Conservation (phyloP, 2,113 vertebrate species). For the Cervus canadensis region DNA sequence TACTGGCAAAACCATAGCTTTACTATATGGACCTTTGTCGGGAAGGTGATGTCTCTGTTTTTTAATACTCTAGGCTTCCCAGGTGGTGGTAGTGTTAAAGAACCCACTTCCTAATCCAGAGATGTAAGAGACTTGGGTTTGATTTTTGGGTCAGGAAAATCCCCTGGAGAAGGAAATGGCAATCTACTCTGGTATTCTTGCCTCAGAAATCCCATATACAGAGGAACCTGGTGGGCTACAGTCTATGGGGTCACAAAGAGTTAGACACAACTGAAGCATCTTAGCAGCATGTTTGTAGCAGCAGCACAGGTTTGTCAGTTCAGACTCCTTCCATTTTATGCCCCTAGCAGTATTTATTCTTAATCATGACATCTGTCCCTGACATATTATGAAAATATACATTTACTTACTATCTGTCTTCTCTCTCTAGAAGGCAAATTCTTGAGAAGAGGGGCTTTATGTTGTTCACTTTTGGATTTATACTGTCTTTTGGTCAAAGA, state of each 20-base stretch:
- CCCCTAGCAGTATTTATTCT: neutral
- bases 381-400: neutral
- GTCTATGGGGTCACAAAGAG: neutral
- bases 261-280: neutral
- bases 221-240: neutral
- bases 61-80: neutral
- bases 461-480: neutral
- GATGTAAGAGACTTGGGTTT: neutral
- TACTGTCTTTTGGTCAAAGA: neutral
- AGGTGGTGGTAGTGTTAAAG: neutral
- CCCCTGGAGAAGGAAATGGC: neutral
- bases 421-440: neutral
- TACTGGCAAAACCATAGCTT: neutral
- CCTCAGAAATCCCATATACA: neutral
- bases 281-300: neutral
- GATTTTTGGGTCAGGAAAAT: neutral
- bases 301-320: neutral
- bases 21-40: neutral
- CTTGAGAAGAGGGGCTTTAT: neutral
- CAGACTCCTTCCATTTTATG: neutral
- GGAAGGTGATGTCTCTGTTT: neutral
- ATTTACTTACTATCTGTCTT: neutral
- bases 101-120: neutral
- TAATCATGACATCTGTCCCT: neutral
- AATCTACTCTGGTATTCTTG: neutral